Base-by-base conservation (phyloP, 2,888 invertebrate genomes). In the Amiota minor region DNA sequence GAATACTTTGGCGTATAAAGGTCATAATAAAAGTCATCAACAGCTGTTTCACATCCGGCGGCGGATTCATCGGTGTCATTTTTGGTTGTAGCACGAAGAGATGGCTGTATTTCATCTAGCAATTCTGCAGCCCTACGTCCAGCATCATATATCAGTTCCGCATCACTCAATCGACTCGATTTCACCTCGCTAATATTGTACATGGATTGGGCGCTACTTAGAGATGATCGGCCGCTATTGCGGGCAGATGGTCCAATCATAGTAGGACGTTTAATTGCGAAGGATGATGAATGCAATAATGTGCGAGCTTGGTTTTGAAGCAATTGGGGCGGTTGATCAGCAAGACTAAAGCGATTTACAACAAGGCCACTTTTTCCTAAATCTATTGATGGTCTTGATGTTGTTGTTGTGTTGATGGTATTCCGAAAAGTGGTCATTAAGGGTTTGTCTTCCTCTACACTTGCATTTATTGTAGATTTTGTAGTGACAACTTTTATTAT, bases 11-110 rank as follows among this genome's bases (percentile, higher is more conserved):
- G 74, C 53, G 80, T 75, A 75, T 84, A 82, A 62, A 85, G 68
- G 64, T 83, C 86, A n/a, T 77, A 76, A 71, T 83, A 85, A 76
- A 81, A 78, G 70, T 80, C 80, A 74, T 81, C 80, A 62, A 67
- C 72, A 9, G 50, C 59, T 3, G 49, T 45, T 56, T 71, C 74
- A 64, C 76, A 75, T 1, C 74, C 62, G 46, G 76, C 72, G 3
- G 62, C 75, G 2, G 67, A 49, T 61, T 72, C 75, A 56, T 75
- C 78, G 53, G 75, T 81, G 18, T 62, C 65, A 45, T 71, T 70
- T 71, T 82, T 92, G 61, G 92, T 91, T 0, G 92, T 92, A 20
- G 91, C 91, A 0, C 92, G 86, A 0, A 91, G 71, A 49, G 78
- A 71, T 1, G 87, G 87, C 89, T 0, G 90, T 86, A 1, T 92